Conservation (phyloP, 2,113 vertebrate genomes). For the Oenanthe oenanthe region DNA sequence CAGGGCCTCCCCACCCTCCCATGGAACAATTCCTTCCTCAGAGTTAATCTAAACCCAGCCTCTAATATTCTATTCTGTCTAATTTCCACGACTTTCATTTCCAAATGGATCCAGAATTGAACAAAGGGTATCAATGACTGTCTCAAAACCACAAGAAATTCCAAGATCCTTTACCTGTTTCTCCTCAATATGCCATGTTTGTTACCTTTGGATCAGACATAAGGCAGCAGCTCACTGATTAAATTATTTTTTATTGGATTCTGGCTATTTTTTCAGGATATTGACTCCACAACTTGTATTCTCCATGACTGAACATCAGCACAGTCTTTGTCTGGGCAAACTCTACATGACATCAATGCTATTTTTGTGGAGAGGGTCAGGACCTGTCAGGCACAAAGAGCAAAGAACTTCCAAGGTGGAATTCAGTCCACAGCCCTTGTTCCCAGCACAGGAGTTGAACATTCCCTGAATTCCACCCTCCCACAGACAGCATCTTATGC, state of each 20-base stretch:
- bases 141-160: neutral
- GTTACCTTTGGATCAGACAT: neutral
- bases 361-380: neutral
- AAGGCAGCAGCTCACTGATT: neutral
- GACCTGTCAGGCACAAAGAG: neutral
- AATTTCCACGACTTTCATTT: neutral
- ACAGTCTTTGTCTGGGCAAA: neutral
- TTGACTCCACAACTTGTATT: neutral
- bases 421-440: neutral
- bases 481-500: neutral
- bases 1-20: accelerated
- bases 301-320: neutral
- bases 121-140: neutral
- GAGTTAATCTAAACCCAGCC: neutral
- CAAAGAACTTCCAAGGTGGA: neutral
- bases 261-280: neutral
- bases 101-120: neutral
- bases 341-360: neutral
- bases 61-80: neutral
- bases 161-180: neutral
- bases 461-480: constrained; percentile 23
- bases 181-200: neutral
- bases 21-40: neutral
- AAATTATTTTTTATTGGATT: neutral
- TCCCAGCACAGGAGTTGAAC: neutral